Evolutionary conservation across 92 coral and sea anemone species (phyloP), one percentile per base, ranked within the genome.

Genomic region (Galaxea fascicularis): DNA sequence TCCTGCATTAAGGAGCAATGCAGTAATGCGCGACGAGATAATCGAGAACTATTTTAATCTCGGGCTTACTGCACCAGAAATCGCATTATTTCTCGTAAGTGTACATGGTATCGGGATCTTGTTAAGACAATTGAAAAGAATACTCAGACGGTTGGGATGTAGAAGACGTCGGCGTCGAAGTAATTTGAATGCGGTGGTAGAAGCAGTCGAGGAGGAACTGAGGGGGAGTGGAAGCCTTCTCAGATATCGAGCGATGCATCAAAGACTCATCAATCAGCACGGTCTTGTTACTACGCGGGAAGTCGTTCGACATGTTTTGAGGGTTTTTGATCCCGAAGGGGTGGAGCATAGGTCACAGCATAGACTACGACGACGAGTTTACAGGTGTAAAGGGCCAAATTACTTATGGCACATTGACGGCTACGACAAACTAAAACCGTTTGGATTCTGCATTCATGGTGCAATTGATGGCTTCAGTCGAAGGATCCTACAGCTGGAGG

Each of bases 211-310:
- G 73, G 52, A 82, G 67, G 88, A 87, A 77, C 75, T 90, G 28
- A 62, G 54, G 18, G 88, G 88, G 65, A 87, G 89, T 82, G 94
- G 91, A 39, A 65, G 87, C 22, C 25, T 81, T 13, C 49, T 90
- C 17, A 83, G 93, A 52, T 89, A 89, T 79, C 73, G 92, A 72
- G 73, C 81, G 51, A 84, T 84, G 85, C 79, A 73, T 59, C 83
- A 73, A 75, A 63, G 92, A 31, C 54, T 89, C 62, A 26, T 26
- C 17, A 80, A 26, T 71, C 28, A 84, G 26, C 77, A 86, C 17
- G 59, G 53, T 83, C 65, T 90, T 5, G 65, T 70, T 71, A 64
- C 76, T 73, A 62, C 68, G 25, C 56, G 62, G 35, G 70, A 88
- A 65, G 74, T 57, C 67, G 91, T 82, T 49, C 79, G 83, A 47